Evolutionary conservation across 2,113 vertebrate species (phyloP).

Genomic region (Girardinichthys multiradiatus): DNA sequence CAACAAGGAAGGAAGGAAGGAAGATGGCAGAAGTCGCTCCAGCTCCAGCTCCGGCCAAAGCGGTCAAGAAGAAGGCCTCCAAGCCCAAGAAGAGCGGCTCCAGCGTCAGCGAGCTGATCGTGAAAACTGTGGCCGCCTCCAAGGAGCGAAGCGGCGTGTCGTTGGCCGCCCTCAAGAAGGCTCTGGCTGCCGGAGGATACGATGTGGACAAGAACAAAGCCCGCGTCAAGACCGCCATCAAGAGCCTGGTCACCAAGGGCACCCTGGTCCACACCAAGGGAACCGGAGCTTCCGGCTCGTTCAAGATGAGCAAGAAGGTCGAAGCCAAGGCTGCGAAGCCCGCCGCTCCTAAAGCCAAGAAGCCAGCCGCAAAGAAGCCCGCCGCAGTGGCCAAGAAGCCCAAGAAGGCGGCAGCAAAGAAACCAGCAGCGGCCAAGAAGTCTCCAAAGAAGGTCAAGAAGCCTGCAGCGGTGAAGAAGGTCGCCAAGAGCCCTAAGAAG

Average conservation of each 20-base stretch:
- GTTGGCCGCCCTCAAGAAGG: constrained; percentile 11
- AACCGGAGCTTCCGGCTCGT: constrained; percentile 21
- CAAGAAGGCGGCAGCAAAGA: constrained; percentile 15
- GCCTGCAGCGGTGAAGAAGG: neutral
- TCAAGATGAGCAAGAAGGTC: constrained; percentile 20
- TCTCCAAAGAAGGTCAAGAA: neutral
- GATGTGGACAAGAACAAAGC: constrained; percentile 44
- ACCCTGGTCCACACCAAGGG: constrained; percentile 24
- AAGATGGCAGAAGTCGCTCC: constrained; percentile 50
- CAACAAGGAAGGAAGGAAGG: fast-evolving
- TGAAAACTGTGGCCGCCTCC: constrained; percentile 34
- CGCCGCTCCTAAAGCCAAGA: constrained; percentile 1
- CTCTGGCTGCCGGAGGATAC: constrained; percentile 19
- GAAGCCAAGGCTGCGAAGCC: neutral
- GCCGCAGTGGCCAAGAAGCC: constrained; percentile 4
- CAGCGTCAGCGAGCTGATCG: constrained; percentile 28
- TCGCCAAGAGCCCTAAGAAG: neutral
- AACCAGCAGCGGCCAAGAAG: constrained; percentile 10
- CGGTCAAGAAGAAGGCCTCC: constrained; percentile 17
- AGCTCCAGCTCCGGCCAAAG: constrained; percentile 19
- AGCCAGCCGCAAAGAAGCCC: constrained; percentile 8
- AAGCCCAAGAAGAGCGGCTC: constrained; percentile 25
- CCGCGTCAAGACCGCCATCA: constrained; percentile 31
- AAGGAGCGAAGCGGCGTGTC: constrained; percentile 34
- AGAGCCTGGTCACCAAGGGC: constrained; percentile 14